Base-by-base conservation (phyloP, 2,888 invertebrate species). In the Sussaba pulchella region DNA sequence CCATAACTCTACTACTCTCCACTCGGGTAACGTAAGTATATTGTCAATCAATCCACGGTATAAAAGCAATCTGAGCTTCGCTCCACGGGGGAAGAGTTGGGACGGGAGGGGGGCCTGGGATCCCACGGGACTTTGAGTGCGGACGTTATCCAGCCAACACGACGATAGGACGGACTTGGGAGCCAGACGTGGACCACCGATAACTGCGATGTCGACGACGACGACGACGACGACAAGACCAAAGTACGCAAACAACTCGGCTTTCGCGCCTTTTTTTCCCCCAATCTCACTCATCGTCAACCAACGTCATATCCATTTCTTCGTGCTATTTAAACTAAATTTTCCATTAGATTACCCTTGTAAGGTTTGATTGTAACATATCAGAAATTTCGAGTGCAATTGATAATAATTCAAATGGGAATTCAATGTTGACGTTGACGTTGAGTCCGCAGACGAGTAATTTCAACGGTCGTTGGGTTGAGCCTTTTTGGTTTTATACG, bases 11-110 rank as follows among this genome's bases (percentile, higher is more conserved):
- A 63, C 81, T 88, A 88, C 88, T 87, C 87, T 89, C 88, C 89
- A 88, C 88, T 88, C 87, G 86, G 85, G 87, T 89, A 88, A 90
- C 89, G 87, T 91, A 91, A 91, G 91, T 91, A 92, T 91, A 92
- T 92, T 91, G 92, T 91, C 91, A 91, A 91, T 91, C 91, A 92
- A 91, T 91, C 91, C 89, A 88, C 85, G 89, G 90, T 89, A 91
- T 91, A 91, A 91, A 92, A 91, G 91, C 91, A 92, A 91, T 91
- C 91, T 91, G 91, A 90, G 91, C 90, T 91, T 83, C 88, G 89
- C 88, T 88, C 89, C 89, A 88, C 90, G 89, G 31, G 6, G 6
- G 31, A 31, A 6, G 31, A 31, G 31, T 5, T 5, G 31, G 31
- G 31, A 6, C 6, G 31, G 31, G 31, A 6, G 90, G 74, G 72